A percentile compares a stretch with the other conserved stretches of the same genome.
These are phyloP conservation scores for Axis porcinus DNA, from an alignment of 2,113 vertebrate genomes.

Conservation along the genomic window DNA sequence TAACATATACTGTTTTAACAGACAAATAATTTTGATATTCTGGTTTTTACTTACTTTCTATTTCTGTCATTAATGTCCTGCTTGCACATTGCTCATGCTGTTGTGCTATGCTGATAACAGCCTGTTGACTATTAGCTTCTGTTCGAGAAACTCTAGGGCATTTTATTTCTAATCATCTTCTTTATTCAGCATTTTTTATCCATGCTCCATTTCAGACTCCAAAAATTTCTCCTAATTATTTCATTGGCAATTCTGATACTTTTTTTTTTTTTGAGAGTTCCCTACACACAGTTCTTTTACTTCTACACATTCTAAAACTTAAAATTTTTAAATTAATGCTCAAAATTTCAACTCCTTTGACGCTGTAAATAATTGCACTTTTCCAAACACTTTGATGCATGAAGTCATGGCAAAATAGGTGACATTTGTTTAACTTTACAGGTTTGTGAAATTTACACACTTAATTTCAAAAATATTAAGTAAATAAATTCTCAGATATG, in stretches of 20 bases:
- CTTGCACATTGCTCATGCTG: not conserved
- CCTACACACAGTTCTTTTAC: not conserved
- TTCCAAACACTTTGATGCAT: not conserved
- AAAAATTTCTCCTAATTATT: not conserved
- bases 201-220: not conserved
- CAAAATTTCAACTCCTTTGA: not conserved
- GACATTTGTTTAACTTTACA: conserved; percentile 33
- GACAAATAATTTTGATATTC: not conserved
- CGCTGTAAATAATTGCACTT: not conserved
- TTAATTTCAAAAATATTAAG: conserved; percentile 48
- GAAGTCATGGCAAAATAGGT: not conserved
- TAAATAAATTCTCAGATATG: conserved; percentile 23
- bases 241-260: not conserved
- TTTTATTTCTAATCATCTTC: not conserved
- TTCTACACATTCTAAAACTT: not conserved
- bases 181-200: not conserved
- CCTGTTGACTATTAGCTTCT: not conserved
- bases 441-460: conserved; percentile 11
- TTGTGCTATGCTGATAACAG: not conserved
- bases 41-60: not conserved
- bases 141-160: not conserved
- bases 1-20: not conserved
- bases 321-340: not conserved
- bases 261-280: not conserved
- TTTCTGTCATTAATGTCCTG: not conserved